Conservation (phyloP, 2,888 invertebrate species). For the Apamea epomidion region DNA sequence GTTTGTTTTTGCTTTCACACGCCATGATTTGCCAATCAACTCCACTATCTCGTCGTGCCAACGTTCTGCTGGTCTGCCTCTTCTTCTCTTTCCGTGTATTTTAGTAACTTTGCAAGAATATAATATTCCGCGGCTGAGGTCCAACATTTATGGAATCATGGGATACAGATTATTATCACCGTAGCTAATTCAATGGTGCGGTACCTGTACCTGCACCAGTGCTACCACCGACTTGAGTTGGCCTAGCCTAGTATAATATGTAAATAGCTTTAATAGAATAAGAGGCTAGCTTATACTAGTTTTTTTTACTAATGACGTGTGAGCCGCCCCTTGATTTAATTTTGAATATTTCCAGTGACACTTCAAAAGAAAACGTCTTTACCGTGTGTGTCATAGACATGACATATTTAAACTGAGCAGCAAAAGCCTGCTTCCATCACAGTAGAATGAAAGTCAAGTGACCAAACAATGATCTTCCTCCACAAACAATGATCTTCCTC, state of each 20-base stretch:
- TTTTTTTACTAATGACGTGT: not conserved
- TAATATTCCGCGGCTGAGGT: not conserved
- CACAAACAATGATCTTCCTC: conserved; percentile 1
- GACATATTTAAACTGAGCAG: not conserved
- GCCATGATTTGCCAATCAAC: too few species aligned
- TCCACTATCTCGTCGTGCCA: too few species aligned
- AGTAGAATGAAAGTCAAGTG: conserved; percentile 43
- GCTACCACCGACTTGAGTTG: too few species aligned
- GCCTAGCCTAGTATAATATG: not conserved
- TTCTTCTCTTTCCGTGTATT: too few species aligned
- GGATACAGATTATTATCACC: not conserved
- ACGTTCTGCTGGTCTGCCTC: too few species aligned
- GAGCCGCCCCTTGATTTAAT: not conserved
- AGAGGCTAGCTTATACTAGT: not conserved
- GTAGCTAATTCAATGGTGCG: not conserved
- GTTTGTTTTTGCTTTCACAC: too few species aligned
- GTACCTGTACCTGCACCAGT: too few species aligned
- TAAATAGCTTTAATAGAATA: not conserved
- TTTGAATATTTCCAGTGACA: not conserved
- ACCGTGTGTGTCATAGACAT: not conserved
- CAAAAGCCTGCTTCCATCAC: conserved; percentile 11
- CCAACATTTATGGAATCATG: not conserved
- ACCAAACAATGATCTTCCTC: not conserved
- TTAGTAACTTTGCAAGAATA: too few species aligned
- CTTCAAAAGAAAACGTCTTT: not conserved